A percentile compares a stretch with the other conserved stretches of the same genome.
These are phyloP conservation scores for Orthonyx spaldingii DNA, from an alignment of 2,113 vertebrate species.

Conservation along the genomic window DNA sequence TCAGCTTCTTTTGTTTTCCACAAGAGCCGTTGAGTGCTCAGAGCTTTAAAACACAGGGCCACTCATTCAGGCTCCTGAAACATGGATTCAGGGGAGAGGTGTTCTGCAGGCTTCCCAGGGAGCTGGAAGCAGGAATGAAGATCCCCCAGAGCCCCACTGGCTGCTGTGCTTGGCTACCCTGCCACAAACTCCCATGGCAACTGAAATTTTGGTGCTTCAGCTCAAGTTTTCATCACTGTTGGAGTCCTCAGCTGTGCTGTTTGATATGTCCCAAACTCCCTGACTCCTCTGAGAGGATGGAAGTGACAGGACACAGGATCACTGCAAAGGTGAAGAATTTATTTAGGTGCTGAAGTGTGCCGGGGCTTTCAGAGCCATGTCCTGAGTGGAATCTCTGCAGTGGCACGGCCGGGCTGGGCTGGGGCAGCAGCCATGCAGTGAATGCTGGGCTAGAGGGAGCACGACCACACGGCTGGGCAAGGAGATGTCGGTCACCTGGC, in stretches of 20 bases:
- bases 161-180: not conserved
- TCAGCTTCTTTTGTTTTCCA: slow-evolving; percentile 18
- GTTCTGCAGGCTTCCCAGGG: not conserved
- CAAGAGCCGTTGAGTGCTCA: not conserved
- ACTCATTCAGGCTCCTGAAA: not conserved
- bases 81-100: not conserved
- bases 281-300: fast-evolving
- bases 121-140: not conserved
- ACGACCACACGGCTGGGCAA: not conserved
- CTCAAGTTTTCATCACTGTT: not conserved
- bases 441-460: fast-evolving
- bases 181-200: not conserved
- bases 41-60: not conserved
- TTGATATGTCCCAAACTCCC: not conserved
- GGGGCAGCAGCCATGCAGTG: fast-evolving
- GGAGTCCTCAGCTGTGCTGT: not conserved
- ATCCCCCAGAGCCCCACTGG: not conserved
- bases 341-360: fast-evolving
- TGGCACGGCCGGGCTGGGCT: not conserved
- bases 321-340: not conserved
- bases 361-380: not conserved
- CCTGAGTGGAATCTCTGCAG: not conserved
- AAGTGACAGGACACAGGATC: not conserved
- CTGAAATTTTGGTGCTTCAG: not conserved
- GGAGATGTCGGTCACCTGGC: no score